phyloP scores from a whole-genome alignment of 2,113 vertebrate species.

The Ammospiza nelsoni region DNA sequence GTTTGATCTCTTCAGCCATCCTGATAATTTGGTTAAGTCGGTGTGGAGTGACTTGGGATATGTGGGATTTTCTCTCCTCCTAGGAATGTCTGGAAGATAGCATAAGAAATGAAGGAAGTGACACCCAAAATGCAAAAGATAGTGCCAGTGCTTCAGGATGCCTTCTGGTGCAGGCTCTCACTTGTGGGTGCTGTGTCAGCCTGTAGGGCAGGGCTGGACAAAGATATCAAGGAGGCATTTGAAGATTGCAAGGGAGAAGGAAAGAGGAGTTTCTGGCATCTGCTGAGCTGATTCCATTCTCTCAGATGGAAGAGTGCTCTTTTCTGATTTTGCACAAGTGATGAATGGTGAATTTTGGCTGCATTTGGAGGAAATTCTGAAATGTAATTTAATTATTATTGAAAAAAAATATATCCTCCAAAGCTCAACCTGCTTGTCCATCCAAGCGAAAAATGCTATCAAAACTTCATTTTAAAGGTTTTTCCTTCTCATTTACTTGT shows the following conservation, averaged over 20 bases:
- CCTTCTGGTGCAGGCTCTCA: not conserved
- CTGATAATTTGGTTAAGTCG: not conserved
- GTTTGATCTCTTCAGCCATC: not conserved
- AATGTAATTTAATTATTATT: not conserved
- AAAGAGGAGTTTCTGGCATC: not conserved
- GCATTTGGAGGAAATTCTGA: not conserved
- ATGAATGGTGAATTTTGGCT: not conserved
- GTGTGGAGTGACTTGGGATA: rapidly evolving
- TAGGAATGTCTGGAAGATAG: not conserved
- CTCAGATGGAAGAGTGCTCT: not conserved
- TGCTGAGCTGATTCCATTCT: not conserved
- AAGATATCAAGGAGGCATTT: not conserved
- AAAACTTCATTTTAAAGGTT: not conserved
- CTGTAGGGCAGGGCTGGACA: not conserved
- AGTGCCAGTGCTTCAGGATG: not conserved
- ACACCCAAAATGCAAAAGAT: not conserved
- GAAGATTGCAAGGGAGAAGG: not conserved
- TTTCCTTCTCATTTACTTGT: not conserved
- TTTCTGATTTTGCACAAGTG: not conserved
- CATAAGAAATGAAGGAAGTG: not conserved
- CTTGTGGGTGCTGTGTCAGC: not conserved
- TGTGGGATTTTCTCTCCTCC: not conserved
- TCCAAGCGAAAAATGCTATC: not conserved
- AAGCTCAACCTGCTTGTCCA: not conserved
- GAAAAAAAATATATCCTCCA: not conserved